These are phyloP conservation scores for Catharus minimus DNA, from an alignment of 2,113 vertebrate species.

Conservation along the genomic window DNA sequence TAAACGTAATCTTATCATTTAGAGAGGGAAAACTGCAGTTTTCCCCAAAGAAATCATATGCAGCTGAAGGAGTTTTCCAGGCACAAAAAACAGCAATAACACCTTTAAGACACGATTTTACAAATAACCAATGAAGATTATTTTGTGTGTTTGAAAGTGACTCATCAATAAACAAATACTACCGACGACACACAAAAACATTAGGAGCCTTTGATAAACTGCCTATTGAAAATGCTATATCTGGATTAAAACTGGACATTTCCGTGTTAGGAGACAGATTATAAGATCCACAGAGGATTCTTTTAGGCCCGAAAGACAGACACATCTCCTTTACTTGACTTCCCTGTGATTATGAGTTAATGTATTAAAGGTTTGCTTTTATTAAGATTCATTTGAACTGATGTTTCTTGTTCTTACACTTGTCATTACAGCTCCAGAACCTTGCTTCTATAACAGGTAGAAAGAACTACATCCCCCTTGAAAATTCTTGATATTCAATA, in stretches of 20 bases:
- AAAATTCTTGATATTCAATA: background rate
- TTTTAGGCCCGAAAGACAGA: background rate
- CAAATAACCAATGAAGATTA: background rate
- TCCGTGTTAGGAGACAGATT: background rate
- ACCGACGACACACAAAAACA: background rate
- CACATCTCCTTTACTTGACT: background rate
- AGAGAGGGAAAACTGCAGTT: background rate
- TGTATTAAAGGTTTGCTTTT: background rate
- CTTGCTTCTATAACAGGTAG: background rate
- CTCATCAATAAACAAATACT: background rate
- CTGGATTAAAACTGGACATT: background rate
- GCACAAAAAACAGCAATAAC: background rate
- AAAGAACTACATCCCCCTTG: background rate
- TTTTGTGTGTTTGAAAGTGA: background rate
- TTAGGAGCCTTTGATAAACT: background rate
- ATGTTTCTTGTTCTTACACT: background rate
- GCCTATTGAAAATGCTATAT: background rate
- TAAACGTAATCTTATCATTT: background rate
- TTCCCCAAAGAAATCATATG: background rate
- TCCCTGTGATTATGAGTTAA: background rate
- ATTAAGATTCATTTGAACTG: background rate
- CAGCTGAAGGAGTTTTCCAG: slow-evolving; percentile 1
- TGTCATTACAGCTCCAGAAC: background rate
- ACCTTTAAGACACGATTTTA: background rate
- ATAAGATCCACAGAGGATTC: background rate